These are phyloP conservation scores for Caenorhabditis remanei DNA, from an alignment of 1,140 invertebrate species.

Conservation along the genomic window DNA sequence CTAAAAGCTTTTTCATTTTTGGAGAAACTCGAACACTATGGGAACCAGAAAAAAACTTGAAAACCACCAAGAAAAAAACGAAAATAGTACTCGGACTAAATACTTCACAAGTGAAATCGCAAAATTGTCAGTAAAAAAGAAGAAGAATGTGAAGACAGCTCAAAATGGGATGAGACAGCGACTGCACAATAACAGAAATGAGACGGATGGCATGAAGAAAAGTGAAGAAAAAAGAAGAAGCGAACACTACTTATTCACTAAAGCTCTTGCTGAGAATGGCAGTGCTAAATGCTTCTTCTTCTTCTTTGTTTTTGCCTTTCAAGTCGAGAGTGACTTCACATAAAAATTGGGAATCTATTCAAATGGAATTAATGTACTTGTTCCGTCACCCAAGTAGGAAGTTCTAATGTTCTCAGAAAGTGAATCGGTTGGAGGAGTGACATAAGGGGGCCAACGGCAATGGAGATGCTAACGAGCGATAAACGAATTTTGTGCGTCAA, in stretches of 20 bases:
- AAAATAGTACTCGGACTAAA: too few species aligned
- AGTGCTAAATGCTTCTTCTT: constrained; percentile 5
- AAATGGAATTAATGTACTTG: background rate
- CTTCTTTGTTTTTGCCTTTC: background rate
- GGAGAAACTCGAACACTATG: background rate
- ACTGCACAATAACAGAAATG: constrained; percentile 44
- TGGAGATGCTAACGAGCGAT: constrained; percentile 55
- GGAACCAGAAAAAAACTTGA: background rate
- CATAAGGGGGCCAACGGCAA: constrained; percentile 50
- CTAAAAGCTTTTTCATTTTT: background rate
- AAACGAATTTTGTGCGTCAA: constrained; percentile 47
- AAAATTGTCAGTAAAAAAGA: constrained; percentile 10
- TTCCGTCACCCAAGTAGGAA: background rate
- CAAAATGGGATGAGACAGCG: constrained; percentile 48
- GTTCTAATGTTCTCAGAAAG: constrained; percentile 33
- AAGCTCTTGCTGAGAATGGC: constrained; percentile 40
- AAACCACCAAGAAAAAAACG: background rate
- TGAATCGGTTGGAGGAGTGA: constrained; percentile 25
- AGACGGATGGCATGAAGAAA: constrained; percentile 37
- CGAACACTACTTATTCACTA: constrained; percentile 44
- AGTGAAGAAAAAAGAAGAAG: background rate
- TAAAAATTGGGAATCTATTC: background rate
- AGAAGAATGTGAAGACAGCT: constrained; percentile 50
- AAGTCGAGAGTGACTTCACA: background rate
- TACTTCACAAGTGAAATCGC: background rate